These are phyloP conservation scores for Terrapene triunguis DNA, from an alignment of 2,113 vertebrate genomes.

Conservation along the genomic window DNA sequence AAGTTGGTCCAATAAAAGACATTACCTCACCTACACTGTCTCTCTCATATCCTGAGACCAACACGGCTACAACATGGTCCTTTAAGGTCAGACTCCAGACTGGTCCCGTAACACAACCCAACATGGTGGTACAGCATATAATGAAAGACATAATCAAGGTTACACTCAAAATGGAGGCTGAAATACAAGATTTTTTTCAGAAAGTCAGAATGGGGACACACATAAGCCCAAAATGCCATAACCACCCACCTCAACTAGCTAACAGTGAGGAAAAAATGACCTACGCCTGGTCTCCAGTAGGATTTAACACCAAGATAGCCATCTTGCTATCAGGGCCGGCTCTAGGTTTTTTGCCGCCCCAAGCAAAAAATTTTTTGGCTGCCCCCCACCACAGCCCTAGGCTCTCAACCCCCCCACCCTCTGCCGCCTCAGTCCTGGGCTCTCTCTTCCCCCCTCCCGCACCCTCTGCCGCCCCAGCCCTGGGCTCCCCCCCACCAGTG, in stretches of 20 bases:
- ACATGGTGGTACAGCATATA: background rate
- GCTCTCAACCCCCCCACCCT: too few species aligned
- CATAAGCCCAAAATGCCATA: background rate
- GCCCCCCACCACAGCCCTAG: too few species aligned
- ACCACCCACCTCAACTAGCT: background rate
- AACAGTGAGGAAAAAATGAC: background rate
- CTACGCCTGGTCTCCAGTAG: background rate
- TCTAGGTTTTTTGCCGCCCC: too few species aligned
- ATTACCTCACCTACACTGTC: background rate
- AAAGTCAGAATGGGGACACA: background rate
- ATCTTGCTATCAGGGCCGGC: background rate
- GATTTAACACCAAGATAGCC: rapidly evolving
- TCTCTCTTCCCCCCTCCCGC: too few species aligned
- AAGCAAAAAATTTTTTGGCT: too few species aligned
- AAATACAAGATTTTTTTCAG: background rate
- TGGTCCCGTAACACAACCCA: background rate
- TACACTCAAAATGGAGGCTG: conserved; percentile 21
- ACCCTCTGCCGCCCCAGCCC: too few species aligned
- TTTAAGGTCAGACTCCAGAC: background rate
- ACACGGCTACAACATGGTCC: background rate
- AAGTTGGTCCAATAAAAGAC: background rate
- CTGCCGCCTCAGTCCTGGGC: too few species aligned
- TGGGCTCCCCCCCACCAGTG: too few species aligned
- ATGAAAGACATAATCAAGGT: background rate
- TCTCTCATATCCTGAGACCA: background rate